Percentiles rank a stretch among this genome's conserved stretches.
phyloP scores from a whole-genome alignment of 1,140 invertebrate species.

The Leucophenga varia region DNA sequence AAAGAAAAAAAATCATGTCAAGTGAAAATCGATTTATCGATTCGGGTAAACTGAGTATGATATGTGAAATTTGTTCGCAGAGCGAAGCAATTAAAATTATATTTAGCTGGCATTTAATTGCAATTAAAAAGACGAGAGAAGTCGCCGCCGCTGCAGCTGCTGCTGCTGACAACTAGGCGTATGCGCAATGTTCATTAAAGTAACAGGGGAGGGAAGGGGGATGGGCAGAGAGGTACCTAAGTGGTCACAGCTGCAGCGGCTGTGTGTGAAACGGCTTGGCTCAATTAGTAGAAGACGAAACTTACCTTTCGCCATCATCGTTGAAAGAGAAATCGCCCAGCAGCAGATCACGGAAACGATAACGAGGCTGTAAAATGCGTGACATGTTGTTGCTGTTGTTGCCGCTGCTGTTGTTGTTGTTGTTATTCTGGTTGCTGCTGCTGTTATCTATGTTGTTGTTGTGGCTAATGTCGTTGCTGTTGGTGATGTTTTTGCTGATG shows the following conservation, averaged over 20 bases:
- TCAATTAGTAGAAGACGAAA: constrained; percentile 15
- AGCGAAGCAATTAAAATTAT: constrained; percentile 36
- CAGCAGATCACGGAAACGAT: constrained; percentile 75
- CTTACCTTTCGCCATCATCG: constrained; percentile 65
- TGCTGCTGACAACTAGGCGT: constrained; percentile 19
- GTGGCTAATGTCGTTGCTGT: constrained; percentile 16
- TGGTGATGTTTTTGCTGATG: constrained; percentile 12
- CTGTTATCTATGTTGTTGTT: constrained; percentile 11
- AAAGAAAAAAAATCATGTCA: constrained; percentile 28
- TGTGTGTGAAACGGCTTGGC: constrained; percentile 4
- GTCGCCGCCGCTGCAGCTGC: constrained; percentile 1
- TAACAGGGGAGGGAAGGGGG: no score
- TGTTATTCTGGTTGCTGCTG: constrained; percentile 4
- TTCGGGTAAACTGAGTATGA: constrained; percentile 6
- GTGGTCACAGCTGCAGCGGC: constrained; percentile 25
- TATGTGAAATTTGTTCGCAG: constrained; percentile 21
- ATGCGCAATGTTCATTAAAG: constrained; percentile 24
- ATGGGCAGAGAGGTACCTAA: constrained; percentile 13
- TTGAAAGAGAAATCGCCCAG: constrained; percentile 76
- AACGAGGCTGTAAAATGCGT: constrained; percentile 59
- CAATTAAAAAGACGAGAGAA: constrained; percentile 17
- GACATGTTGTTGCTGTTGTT: constrained; percentile 40
- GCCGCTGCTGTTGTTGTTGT: constrained; percentile 5
- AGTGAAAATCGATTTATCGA: constrained; percentile 42
- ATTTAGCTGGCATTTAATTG: constrained; percentile 25